Base-by-base conservation (phyloP, 2,113 vertebrate genomes). In the Ancistrus triradiatus region DNA sequence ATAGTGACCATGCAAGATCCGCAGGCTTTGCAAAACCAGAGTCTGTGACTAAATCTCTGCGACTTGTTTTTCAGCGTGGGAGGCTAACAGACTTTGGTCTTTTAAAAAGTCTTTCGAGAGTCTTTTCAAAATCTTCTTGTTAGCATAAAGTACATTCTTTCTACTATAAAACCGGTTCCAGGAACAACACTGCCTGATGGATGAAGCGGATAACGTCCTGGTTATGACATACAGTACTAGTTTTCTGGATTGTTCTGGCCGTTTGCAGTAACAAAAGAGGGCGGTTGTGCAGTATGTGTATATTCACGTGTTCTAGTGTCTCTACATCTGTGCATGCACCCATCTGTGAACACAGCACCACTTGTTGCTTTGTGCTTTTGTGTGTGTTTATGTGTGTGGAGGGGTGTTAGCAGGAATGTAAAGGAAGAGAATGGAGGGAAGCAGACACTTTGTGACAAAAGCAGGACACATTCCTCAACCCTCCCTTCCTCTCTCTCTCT, bases 381-480 rank as follows among this genome's bases (percentile, higher is more conserved):
- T 73, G 53, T 50, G 70, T 49, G 49, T 53, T 57, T 51, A 11
- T 58, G 17, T 66, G 53, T 66, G 50, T 27, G 42, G 25, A 38
- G 24, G 31, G 78, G 65, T 52, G 58, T 66, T 37, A 49, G 80
- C 74, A 82, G 84, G 82, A 83, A 52, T 59, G 33, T 50, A 40
- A 78, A 85, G 82, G 81, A 85, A 84, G 81, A 85, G 79, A 85
- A 85, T 59, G 31, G 56, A 84, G 86, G 84, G 85, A 87, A 86
- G 86, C 84, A 83, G 79, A 85, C 83, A 87, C 83, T 87, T 80
- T 67, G 82, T 81, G 82, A 80, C 81, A 80, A 82, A 83, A 84
- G 80, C 84, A 79, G 77, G 81, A 82, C 83, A 84, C 84, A 88
- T 89, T 88, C 88, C 85, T 88, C 74, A 80, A 80, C 78, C 75